Base-by-base conservation (phyloP, 2,797 vertebrate genomes). In the Emys orbicularis region DNA sequence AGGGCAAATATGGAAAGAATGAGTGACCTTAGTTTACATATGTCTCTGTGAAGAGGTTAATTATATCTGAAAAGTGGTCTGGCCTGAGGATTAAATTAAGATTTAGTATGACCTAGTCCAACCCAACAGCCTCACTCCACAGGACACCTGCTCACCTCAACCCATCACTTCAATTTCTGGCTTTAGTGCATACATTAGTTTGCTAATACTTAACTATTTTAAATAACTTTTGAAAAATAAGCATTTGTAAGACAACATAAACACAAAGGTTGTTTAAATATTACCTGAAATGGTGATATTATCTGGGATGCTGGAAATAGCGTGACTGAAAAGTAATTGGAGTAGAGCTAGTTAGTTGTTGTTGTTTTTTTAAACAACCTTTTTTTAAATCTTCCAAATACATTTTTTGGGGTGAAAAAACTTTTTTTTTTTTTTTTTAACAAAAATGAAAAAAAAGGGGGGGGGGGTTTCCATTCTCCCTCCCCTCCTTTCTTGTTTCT, bases 151-250 rank as follows among this genome's bases (percentile, higher is more conserved):
- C n/a, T 72, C 37, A 41, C n/a, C 21, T 41, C 65, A 68, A 37
- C 18, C n/a, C 34, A 68, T 37, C n/a, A 68, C 10, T 72, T 34
- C 37, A 13, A 72, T 89, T 93, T 86, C 27, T 88, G n/a, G n/a
- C 1, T n/a, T 79, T 12, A 34, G 0, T 84, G 6, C 4, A 37
- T 6, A 4, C 27, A 1, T 50, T 77, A 47, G 27, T 68, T 68
- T 21, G 18, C n/a, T 68, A 68, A 68, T 68, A 68, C 16, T 68
- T 68, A n/a, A 37, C 34, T 37, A 68, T n/a, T 61, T 61, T 34
- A 61, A 61, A 61, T 61, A 34, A 34, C 4, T 34, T 61, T 61
- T 61, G 59, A 34, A 61, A 61, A 61, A 61, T 34, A 61, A 61
- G 59, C 31, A 61, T 61, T 68, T 68, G 61, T n/a, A 68, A 68